These are phyloP conservation scores for Hippocampus guttulatus DNA, from an alignment of 2,113 vertebrate genomes.

Conservation along the genomic window DNA sequence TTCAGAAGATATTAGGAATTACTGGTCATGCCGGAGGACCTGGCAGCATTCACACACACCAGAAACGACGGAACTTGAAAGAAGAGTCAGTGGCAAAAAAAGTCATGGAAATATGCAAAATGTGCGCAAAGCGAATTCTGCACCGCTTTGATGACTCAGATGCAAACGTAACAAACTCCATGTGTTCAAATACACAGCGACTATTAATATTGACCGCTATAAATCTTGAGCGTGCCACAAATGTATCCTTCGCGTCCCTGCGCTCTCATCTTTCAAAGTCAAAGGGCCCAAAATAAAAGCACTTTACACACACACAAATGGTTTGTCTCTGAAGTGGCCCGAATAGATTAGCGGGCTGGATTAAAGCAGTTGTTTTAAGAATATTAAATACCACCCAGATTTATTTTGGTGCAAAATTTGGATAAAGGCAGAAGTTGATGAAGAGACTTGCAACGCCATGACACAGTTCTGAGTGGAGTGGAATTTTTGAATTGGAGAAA, in stretches of 20 bases:
- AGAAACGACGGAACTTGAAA: slow-evolving; percentile 28
- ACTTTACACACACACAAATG: background rate
- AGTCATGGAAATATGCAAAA: slow-evolving; percentile 32
- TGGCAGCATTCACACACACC: slow-evolving; percentile 15
- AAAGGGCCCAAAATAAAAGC: slow-evolving; percentile 2
- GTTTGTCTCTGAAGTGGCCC: slow-evolving; percentile 1
- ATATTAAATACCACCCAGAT: background rate
- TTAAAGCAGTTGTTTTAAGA: background rate
- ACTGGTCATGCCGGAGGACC: slow-evolving; percentile 12
- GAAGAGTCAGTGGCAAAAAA: slow-evolving; percentile 30
- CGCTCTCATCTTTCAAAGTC: slow-evolving; percentile 10
- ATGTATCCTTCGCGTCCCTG: background rate
- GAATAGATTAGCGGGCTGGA: background rate
- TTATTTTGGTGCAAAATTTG: background rate
- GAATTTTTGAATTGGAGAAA: too few species aligned
- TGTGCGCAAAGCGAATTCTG: slow-evolving; percentile 1
- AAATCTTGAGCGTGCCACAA: slow-evolving; percentile 31
- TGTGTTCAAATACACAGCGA: slow-evolving; percentile 33
- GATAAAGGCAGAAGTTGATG: background rate
- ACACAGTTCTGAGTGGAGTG: background rate
- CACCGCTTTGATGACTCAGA: slow-evolving; percentile 31
- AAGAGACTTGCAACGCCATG: background rate
- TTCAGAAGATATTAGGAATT: slow-evolving; percentile 36
- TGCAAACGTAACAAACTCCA: slow-evolving; percentile 25
- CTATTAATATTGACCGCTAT: slow-evolving; percentile 40